Base-by-base conservation (phyloP, 23 tunicate genomes). In the Phallusia fumigata region DNA sequence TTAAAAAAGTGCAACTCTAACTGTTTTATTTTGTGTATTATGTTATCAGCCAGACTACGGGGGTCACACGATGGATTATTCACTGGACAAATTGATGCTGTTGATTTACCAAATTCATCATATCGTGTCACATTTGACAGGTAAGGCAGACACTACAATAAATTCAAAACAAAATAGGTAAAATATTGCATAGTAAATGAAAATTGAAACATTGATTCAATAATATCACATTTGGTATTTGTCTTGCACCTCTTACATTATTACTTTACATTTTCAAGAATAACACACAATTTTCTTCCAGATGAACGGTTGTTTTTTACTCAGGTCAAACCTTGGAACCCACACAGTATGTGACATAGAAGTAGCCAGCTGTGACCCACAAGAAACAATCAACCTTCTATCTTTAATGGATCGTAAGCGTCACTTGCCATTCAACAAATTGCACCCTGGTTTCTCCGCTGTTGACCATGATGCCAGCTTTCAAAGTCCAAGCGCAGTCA, bases 41-140 rank as follows among this genome's bases (percentile, higher is more conserved):
- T 26, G 6, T 65, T 11, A 5, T 3, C 36, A 32, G 98, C 93
- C 74, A 79, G 93, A 18, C 84, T 94, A 0, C 78, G 90, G 28
- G 94, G 90, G 12, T 35, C 83, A 13, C 83, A 94, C 65, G 98
- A 94, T 78, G 98, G 98, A 0, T 49, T 94, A 30, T 94, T 85
- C 72, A 94, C 94, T 35, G 98, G 98, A 0, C 89, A 79, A 82
- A 89, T 94, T 13, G 98, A 94, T 76, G 98, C 98, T 82, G 86
- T 94, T 32, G 94, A 94, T 50, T 78, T 80, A 77, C 34, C 51
- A 1, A 94, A 94, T 75, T 87, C 87, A 12, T 64, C 93, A 16
- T 94, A 94, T 53, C 65, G 98, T n/a, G 90, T 94, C 21, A 94
- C 90, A 19, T 89, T 94, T 78, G 98, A 87, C 82, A 81, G 91